phyloP scores from a whole-genome alignment of 2,113 vertebrate species.

The Odontesthes bonariensis region DNA sequence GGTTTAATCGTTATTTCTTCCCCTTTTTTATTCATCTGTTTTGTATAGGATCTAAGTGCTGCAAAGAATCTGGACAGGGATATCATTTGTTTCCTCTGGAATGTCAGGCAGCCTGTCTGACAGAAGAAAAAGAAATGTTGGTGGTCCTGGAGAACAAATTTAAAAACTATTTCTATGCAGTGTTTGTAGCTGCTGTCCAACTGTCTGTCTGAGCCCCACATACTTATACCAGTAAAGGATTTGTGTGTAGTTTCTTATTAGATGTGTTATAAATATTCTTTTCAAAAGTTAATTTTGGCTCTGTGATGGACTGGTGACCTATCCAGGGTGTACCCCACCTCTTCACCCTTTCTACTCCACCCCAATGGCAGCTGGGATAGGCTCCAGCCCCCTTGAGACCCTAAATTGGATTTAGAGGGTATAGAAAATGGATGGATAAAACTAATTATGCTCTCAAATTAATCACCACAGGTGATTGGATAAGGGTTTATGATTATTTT shows the following conservation, averaged over 20 bases:
- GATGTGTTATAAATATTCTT: conserved; percentile 39
- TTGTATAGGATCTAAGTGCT: neutral
- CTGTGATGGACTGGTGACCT: no score
- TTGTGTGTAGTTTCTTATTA: conserved; percentile 63
- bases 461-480: conserved; percentile 46
- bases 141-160: neutral
- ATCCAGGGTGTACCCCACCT: no score
- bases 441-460: conserved; percentile 65
- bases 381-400: no score
- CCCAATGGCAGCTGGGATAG: no score
- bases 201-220: conserved; percentile 16
- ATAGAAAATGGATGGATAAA: conserved; percentile 9
- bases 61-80: neutral
- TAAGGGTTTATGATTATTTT: conserved; percentile 34
- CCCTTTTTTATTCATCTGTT: conserved; percentile 3
- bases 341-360: no score
- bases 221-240: conserved; percentile 52
- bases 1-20: conserved; percentile 6
- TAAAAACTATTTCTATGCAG: conserved; percentile 19
- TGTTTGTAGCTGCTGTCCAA: conserved; percentile 1
- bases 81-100: conserved; percentile 12
- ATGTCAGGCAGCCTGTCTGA: neutral
- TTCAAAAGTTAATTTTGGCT: conserved; percentile 62
- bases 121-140: neutral
- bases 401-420: no score